A percentile compares a stretch with the other conserved stretches of the same genome.
phyloP scores from a whole-genome alignment of 53 echinoderm and acorn worm genomes.

The Holothuria scabra region DNA sequence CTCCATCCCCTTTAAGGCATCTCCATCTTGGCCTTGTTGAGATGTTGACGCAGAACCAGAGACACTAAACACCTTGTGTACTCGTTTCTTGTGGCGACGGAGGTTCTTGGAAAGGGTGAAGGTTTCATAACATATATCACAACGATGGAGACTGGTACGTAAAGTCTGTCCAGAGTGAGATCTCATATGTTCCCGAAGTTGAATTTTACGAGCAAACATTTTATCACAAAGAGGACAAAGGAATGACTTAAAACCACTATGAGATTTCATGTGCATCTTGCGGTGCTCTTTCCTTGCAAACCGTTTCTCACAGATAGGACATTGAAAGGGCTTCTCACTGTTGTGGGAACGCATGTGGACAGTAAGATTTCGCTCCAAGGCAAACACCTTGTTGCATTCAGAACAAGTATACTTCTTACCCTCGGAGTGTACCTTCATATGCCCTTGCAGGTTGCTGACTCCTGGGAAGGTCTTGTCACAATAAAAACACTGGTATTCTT shows the following conservation, averaged over 20 bases:
- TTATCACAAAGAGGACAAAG: conserved; percentile 95
- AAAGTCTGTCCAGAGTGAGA: conserved; percentile 72
- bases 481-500: conserved; percentile 86
- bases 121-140: conserved; percentile 84
- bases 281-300: conserved; percentile 92
- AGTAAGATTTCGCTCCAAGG: conserved; percentile 83
- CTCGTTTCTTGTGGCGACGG: conserved; percentile 75
- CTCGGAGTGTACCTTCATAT: conserved; percentile 90
- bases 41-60: conserved; percentile 36
- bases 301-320: conserved; percentile 93
- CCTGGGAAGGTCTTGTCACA: conserved; percentile 87
- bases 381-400: conserved; percentile 91
- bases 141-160: conserved; percentile 64
- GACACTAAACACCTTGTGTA: conserved; percentile 66
- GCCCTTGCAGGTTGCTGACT: conserved; percentile 83
- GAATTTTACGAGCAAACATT: conserved; percentile 92
- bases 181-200: conserved; percentile 92
- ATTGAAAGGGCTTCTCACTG: conserved; percentile 92
- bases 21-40: conserved; percentile 7
- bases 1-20: conserved; percentile 8
- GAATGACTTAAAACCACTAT: conserved; percentile 90
- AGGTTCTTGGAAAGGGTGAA: conserved; percentile 90
- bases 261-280: conserved; percentile 94
- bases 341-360: conserved; percentile 98
- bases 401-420: conserved; percentile 89